Conservation (phyloP, 35 echinoderm and acorn worm species). For the Strongylocentrotus purpuratus region DNA sequence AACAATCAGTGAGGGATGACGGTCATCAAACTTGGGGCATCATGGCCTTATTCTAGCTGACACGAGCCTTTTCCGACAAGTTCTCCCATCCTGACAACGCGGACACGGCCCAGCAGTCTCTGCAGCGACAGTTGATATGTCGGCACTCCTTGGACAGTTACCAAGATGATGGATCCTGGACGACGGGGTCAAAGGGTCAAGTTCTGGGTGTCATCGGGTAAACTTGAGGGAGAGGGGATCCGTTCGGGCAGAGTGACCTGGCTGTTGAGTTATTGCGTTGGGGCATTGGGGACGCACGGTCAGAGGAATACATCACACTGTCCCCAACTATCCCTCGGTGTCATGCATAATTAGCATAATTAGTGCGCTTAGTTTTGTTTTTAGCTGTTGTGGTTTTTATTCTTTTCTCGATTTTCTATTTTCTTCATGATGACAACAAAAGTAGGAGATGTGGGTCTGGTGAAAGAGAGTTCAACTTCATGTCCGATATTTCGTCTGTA, state of each 20-base stretch:
- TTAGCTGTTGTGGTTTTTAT: background rate
- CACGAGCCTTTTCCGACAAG: background rate
- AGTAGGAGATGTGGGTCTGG: too few relatives aligned
- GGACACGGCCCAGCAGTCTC: background rate
- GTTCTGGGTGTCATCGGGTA: slow-evolving; percentile 14
- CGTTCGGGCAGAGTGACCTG: background rate
- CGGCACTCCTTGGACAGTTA: background rate
- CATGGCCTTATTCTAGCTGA: background rate
- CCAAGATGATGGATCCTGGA: slow-evolving; percentile 1
- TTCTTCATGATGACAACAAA: too few relatives aligned
- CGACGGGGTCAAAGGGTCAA: background rate
- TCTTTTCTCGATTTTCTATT: background rate
- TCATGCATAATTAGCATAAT: background rate
- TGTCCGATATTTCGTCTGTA: too few relatives aligned
- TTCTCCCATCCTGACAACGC: background rate
- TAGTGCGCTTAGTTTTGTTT: background rate
- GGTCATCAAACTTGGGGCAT: background rate
- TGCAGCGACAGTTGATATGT: background rate
- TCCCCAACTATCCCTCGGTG: background rate
- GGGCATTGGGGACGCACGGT: background rate
- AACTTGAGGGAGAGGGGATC: background rate
- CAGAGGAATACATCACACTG: background rate
- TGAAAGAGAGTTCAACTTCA: too few relatives aligned
- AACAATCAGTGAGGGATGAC: background rate
- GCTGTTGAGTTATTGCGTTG: background rate